A percentile compares a stretch with the other conserved stretches of the same genome.
Evolutionary conservation across 1,140 invertebrate genomes (phyloP).

Genomic region (Sweltsa coloradensis): DNA sequence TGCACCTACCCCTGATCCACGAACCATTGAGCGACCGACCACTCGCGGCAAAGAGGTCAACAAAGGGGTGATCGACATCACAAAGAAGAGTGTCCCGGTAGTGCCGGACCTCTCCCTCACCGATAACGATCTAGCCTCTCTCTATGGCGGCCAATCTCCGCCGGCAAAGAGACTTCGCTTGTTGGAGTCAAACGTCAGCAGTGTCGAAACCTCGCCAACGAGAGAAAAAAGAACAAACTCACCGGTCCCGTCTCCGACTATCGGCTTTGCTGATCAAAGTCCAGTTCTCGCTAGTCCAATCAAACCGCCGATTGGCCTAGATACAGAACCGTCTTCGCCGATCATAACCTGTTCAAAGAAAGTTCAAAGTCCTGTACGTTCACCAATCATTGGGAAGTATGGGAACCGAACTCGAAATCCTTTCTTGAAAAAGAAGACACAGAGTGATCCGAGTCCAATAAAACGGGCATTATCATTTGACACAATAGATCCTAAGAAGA

Average conservation of each 20-base stretch:
- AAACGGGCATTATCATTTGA: not conserved
- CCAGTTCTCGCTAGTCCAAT: too few species aligned
- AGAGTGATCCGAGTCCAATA: not conserved
- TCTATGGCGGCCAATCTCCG: too few species aligned
- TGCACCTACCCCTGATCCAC: not conserved
- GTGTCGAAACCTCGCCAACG: too few species aligned
- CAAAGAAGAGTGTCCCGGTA: too few species aligned
- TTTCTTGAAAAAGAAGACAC: not conserved
- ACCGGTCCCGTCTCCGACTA: too few species aligned
- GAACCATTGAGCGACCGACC: not conserved
- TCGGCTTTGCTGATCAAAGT: too few species aligned
- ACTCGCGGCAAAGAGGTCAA: not conserved
- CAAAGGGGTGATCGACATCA: not conserved
- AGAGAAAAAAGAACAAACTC: too few species aligned
- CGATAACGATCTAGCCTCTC: too few species aligned
- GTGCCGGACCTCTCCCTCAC: too few species aligned
- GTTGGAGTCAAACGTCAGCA: too few species aligned
- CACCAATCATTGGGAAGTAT: not conserved
- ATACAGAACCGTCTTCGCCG: not conserved
- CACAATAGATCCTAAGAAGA: not conserved
- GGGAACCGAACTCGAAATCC: not conserved
- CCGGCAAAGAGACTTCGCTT: too few species aligned
- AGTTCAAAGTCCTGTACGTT: not conserved
- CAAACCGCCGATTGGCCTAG: not conserved
- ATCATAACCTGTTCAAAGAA: not conserved